These are phyloP conservation scores for Dipus sagitta DNA, from an alignment of 2,797 vertebrate species.

Conservation along the genomic window DNA sequence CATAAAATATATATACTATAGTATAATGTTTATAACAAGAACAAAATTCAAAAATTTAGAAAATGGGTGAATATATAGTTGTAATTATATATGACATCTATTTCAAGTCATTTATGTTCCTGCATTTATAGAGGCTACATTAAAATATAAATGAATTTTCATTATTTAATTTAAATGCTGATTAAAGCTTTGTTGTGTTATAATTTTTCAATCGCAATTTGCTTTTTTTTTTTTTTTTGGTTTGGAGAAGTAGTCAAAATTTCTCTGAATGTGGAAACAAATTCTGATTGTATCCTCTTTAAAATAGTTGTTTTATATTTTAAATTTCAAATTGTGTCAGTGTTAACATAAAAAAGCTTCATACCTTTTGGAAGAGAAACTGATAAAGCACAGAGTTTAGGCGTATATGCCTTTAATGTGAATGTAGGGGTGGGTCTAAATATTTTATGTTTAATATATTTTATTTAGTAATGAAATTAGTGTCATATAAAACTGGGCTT, in stretches of 20 bases:
- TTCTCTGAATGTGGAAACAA: neutral
- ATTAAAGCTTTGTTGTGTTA: neutral
- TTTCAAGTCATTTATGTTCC: neutral
- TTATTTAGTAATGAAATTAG: neutral
- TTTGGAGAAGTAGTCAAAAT: neutral
- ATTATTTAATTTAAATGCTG: slow-evolving; percentile 57
- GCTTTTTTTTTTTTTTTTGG: neutral
- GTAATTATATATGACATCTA: neutral
- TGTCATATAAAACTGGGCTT: neutral
- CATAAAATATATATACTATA: too few relatives aligned
- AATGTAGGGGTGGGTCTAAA: neutral
- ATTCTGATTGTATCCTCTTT: neutral
- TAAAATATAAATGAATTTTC: slow-evolving; percentile 23
- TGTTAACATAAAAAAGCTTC: neutral
- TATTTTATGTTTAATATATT: neutral
- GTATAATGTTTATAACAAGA: neutral
- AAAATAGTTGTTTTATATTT: neutral
- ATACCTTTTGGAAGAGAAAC: neutral
- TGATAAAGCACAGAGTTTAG: neutral
- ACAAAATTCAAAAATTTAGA: neutral
- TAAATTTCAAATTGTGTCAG: neutral
- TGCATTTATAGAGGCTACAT: neutral
- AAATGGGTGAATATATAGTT: neutral
- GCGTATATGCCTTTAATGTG: neutral
- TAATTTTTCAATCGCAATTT: slow-evolving; percentile 65